Conservation (phyloP, 1,140 invertebrate genomes). For the Magallana ariakensis region DNA sequence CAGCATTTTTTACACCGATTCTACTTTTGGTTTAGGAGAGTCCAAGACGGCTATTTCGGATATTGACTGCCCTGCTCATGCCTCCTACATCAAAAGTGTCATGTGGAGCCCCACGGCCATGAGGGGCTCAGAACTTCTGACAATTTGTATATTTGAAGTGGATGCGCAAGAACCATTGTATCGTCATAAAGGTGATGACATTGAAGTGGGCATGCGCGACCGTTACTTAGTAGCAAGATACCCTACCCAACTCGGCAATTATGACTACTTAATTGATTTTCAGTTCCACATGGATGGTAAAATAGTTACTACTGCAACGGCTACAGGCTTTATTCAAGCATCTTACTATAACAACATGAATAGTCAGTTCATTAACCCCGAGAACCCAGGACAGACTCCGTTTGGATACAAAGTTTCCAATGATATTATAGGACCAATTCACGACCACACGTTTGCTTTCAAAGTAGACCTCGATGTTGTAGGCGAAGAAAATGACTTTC, state of each 20-base stretch:
- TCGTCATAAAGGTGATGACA: slow-evolving; percentile 50
- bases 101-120: slow-evolving; percentile 42
- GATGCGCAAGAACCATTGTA: slow-evolving; percentile 59
- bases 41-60: slow-evolving; percentile 53
- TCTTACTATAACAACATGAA: slow-evolving; percentile 49
- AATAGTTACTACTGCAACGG: slow-evolving; percentile 56
- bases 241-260: slow-evolving; percentile 60
- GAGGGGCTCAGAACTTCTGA: slow-evolving; percentile 13
- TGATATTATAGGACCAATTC: slow-evolving; percentile 56
- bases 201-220: slow-evolving; percentile 52
- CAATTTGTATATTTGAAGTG: slow-evolving; percentile 65
- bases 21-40: slow-evolving; percentile 56
- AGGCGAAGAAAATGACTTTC: slow-evolving; percentile 57
- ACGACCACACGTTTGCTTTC: slow-evolving; percentile 64
- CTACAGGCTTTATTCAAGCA: slow-evolving; percentile 62
- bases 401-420: slow-evolving; percentile 59
- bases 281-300: slow-evolving; percentile 63
- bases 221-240: slow-evolving; percentile 58
- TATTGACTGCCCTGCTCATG: slow-evolving; percentile 66
- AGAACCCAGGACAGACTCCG: slow-evolving; percentile 29
- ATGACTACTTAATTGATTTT: slow-evolving; percentile 68
- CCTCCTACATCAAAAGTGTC: slow-evolving; percentile 54
- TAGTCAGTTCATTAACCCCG: slow-evolving; percentile 30
- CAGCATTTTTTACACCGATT: slow-evolving; percentile 61
- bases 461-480: slow-evolving; percentile 62